These are phyloP conservation scores for Leptodactylus fallax DNA, from an alignment of 2,797 vertebrate genomes.

Conservation along the genomic window DNA sequence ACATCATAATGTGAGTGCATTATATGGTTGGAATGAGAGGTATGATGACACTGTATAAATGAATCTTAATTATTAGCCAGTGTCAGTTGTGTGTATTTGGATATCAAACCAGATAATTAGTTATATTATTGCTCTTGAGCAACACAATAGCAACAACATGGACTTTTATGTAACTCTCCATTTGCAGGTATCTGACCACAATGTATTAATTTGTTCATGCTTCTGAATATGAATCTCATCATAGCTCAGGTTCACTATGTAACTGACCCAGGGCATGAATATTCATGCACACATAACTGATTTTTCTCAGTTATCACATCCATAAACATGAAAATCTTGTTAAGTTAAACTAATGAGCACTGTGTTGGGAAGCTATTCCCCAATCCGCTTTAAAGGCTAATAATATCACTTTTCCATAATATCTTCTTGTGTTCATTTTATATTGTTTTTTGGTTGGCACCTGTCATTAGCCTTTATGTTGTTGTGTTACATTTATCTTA, in stretches of 20 bases:
- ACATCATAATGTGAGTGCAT: neutral
- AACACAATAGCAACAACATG: neutral
- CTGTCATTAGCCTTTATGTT: neutral
- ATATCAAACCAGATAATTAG: neutral
- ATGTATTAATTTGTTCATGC: slow-evolving; percentile 66
- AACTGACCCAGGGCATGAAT: slow-evolving; percentile 68
- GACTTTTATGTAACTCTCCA: slow-evolving; percentile 22
- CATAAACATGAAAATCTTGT: slow-evolving; percentile 68
- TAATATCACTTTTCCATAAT: slow-evolving; percentile 39
- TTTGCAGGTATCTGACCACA: slow-evolving; percentile 65
- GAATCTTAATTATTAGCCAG: neutral
- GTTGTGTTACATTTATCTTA: neutral
- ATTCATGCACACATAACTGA: slow-evolving; percentile 66
- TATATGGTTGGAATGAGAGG: neutral
- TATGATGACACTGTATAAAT: neutral
- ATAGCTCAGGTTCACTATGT: slow-evolving; percentile 55
- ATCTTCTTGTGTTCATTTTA: slow-evolving; percentile 25
- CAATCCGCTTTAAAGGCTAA: slow-evolving; percentile 50
- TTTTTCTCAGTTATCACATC: slow-evolving; percentile 65
- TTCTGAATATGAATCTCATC: slow-evolving; percentile 69
- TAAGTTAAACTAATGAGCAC: slow-evolving; percentile 65
- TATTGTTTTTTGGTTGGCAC: slow-evolving; percentile 30
- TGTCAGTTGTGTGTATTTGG: no score
- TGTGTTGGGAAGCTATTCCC: slow-evolving; percentile 54
- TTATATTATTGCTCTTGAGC: neutral